These are phyloP conservation scores for Coptotermes formosanus DNA, from an alignment of 1,140 invertebrate genomes.

Conservation along the genomic window DNA sequence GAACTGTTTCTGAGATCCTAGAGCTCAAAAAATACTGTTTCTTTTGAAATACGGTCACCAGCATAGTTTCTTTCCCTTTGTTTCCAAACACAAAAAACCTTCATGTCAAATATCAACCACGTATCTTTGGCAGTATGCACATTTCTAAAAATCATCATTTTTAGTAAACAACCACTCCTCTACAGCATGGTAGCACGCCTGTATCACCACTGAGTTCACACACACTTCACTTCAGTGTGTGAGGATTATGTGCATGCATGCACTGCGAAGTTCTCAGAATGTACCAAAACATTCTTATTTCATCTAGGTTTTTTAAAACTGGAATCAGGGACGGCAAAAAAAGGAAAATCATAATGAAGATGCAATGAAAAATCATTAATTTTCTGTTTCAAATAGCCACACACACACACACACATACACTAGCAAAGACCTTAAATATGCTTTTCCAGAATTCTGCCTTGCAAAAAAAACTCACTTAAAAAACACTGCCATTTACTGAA, in stretches of 20 bases:
- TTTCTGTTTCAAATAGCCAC: conserved; percentile 10
- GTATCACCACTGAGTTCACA: background rate
- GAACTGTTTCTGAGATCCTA: conserved; percentile 22
- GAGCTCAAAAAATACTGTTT: conserved; percentile 32
- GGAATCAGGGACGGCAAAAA: conserved; percentile 31
- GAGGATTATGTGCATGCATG: background rate
- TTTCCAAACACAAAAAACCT: background rate
- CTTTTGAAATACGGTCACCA: conserved; percentile 20
- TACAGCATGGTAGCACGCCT: background rate
- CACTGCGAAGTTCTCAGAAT: background rate
- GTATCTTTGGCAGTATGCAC: background rate
- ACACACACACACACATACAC: too few species aligned
- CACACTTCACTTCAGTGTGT: background rate
- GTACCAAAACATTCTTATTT: background rate
- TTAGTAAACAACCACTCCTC: background rate
- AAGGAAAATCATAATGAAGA: conserved; percentile 19
- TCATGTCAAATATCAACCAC: conserved; percentile 16
- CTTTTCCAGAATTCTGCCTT: background rate
- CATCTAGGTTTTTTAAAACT: background rate
- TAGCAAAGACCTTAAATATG: background rate
- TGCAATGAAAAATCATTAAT: conserved; percentile 3
- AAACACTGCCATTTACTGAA: background rate
- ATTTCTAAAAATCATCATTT: background rate
- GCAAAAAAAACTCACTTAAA: background rate
- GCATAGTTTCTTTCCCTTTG: background rate